Percentiles rank a stretch among this genome's conserved stretches.
These are phyloP conservation scores for Plagodis dolabraria DNA, from an alignment of 2,888 invertebrate species.

Conservation along the genomic window DNA sequence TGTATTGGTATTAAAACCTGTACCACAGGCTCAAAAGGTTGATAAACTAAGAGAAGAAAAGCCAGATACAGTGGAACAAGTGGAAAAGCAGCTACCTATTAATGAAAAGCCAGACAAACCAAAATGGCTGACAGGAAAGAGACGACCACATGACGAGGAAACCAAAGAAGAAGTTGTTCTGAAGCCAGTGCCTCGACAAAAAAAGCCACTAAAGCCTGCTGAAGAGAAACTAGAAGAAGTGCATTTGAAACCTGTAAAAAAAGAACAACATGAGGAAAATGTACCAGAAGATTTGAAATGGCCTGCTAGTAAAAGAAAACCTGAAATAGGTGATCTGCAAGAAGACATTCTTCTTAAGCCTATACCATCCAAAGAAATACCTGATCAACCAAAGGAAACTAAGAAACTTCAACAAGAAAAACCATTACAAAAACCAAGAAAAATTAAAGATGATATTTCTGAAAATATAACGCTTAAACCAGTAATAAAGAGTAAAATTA, in stretches of 20 bases:
- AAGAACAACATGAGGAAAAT: slow-evolving; percentile 53
- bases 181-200: slow-evolving; percentile 67
- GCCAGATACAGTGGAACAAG: slow-evolving; percentile 64
- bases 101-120: slow-evolving; percentile 49
- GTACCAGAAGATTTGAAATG: slow-evolving; percentile 50
- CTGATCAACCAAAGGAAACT: slow-evolving; percentile 41
- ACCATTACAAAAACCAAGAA: slow-evolving; percentile 30
- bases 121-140: slow-evolving; percentile 49
- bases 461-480: slow-evolving; percentile 53
- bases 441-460: too few species aligned
- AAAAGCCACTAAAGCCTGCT: slow-evolving; percentile 46
- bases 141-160: slow-evolving; percentile 40
- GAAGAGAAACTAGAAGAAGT: slow-evolving; percentile 70
- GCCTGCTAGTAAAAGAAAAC: slow-evolving; percentile 45
- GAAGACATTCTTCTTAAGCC: slow-evolving; percentile 5
- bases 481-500: slow-evolving; percentile 48
- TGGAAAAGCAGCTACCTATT: slow-evolving; percentile 1
- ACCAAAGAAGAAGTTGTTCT: slow-evolving; percentile 50
- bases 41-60: slow-evolving; percentile 38
- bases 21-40: slow-evolving; percentile 49
- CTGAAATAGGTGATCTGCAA: slow-evolving; percentile 34
- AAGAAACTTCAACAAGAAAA: background rate
- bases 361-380: background rate
- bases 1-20: slow-evolving; percentile 33
- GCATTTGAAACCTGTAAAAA: slow-evolving; percentile 60